phyloP scores from a whole-genome alignment of 2,113 vertebrate species.

The Pterocles gutturalis region DNA sequence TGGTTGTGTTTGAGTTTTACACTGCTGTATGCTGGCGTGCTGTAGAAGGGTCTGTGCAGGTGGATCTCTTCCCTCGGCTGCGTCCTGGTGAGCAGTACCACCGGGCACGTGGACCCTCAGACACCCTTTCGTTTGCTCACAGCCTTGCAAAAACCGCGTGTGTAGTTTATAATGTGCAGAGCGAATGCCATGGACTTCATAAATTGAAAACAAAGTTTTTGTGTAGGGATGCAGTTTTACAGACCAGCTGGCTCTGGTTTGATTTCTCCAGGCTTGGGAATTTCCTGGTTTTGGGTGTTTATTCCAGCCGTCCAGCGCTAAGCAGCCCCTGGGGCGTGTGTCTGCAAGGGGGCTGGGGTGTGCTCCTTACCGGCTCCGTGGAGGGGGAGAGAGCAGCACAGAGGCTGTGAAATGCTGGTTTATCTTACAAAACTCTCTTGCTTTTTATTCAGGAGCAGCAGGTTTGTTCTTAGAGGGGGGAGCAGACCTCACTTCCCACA shows the following conservation, averaged over 20 bases:
- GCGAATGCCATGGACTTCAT: accelerated
- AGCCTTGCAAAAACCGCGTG: accelerated
- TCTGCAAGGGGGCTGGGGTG: background rate
- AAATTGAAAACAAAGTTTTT: background rate
- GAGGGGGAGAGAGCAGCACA: background rate
- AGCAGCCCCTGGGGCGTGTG: accelerated
- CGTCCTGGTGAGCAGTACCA: background rate
- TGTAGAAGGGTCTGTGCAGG: background rate
- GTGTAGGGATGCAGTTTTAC: background rate
- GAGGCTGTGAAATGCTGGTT: background rate
- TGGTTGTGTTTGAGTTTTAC: background rate
- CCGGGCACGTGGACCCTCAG: background rate
- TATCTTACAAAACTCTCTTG: background rate
- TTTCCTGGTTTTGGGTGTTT: background rate
- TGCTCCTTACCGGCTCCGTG: accelerated
- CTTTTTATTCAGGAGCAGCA: background rate
- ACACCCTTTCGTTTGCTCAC: background rate
- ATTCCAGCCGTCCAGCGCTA: background rate
- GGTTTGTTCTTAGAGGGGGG: background rate
- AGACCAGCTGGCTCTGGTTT: background rate
- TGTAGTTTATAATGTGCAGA: background rate
- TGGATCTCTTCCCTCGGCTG: background rate
- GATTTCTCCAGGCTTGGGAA: background rate
- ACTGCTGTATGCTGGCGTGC: background rate
- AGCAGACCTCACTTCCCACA: background rate